Percentiles rank a stretch among this genome's conserved stretches.
Conservation (phyloP, 35 echinoderm and acorn worm species). For the Patiria miniata region DNA sequence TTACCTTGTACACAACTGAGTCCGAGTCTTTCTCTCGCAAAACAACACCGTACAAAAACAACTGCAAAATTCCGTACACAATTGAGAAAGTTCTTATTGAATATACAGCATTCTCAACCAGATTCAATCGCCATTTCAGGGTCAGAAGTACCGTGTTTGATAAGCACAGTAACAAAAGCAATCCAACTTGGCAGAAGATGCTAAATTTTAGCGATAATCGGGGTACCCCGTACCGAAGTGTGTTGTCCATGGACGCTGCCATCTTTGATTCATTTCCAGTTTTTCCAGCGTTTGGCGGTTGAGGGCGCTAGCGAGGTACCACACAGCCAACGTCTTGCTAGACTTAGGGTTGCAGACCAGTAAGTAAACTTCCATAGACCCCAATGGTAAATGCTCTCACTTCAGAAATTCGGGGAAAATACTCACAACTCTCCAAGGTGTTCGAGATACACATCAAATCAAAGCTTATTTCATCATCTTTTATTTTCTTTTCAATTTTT, state of each 20-base stretch:
- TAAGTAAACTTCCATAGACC: no score
- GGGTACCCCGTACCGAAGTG: background rate
- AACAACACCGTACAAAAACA: slow-evolving; percentile 4
- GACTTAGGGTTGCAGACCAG: no score
- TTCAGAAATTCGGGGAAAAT: no score
- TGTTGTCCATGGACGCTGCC: slow-evolving; percentile 36
- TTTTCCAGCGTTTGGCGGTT: background rate
- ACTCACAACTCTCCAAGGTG: no score
- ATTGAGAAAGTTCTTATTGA: slow-evolving; percentile 47
- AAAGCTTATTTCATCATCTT: no score
- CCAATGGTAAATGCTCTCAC: no score
- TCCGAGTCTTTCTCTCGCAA: slow-evolving; percentile 16
- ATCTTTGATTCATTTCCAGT: slow-evolving; percentile 31
- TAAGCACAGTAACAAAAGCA: slow-evolving; percentile 1
- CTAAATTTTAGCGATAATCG: slow-evolving; percentile 18
- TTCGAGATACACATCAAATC: no score
- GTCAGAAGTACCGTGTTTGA: slow-evolving; percentile 20
- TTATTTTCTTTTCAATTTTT: no score
- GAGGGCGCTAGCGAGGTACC: slow-evolving; percentile 41
- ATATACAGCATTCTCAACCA: slow-evolving; percentile 39
- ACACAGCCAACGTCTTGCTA: no score
- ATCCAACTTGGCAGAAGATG: slow-evolving; percentile 34
- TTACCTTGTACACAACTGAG: background rate
- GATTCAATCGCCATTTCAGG: slow-evolving; percentile 33
- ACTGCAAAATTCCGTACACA: background rate